Evolutionary conservation across 2,113 vertebrate genomes (phyloP), one percentile per base, ranked within the genome.

Genomic region (Podarcis muralis): DNA sequence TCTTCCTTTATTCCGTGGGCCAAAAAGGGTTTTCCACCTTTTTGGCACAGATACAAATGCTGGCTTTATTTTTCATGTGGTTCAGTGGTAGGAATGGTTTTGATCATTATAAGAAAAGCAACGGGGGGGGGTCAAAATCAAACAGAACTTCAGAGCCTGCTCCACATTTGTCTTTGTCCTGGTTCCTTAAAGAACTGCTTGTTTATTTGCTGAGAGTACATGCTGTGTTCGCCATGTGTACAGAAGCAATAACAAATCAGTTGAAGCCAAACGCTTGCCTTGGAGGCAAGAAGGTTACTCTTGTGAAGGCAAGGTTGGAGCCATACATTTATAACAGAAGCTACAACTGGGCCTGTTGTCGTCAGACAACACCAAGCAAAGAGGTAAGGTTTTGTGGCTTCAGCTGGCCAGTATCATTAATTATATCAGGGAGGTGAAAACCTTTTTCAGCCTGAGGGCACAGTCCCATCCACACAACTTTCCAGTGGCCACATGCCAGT

Each of bases 51-150:
- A 87, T 85, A 87, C 89, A 93, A 94, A 91, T 90, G 57, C 27
- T 85, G 76, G 69, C 65, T 85, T 78, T 81, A 87, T 93, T 93
- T 92, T 92, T 92, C 71, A 86, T 94, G 90, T 93, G 95, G 94
- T 93, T 96, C 92, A 93, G 91, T 91, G 84, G 88, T 93, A 90
- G 89, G 91, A 93, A 90, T 94, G 90, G 82, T 95, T 96, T 95
- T 93, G 91, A 96, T 96, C 90, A 90, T 92, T 81, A 94, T 84
- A 92, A 95, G 89, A 86, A 89, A 95, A 96, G 93, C 80, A 94
- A 95, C 88, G 91, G 68, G 27, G 30, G 68, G 18, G 23, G 65
- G 30, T 32, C 85, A 92, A 95, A 95, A 95, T 95, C 87, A 93
- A 93, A 91, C 89, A 90, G 86, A 92, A 92, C 96, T 93, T 91